Evolutionary conservation across 2,113 vertebrate species (phyloP).

Genomic region (Mustela lutreola): DNA sequence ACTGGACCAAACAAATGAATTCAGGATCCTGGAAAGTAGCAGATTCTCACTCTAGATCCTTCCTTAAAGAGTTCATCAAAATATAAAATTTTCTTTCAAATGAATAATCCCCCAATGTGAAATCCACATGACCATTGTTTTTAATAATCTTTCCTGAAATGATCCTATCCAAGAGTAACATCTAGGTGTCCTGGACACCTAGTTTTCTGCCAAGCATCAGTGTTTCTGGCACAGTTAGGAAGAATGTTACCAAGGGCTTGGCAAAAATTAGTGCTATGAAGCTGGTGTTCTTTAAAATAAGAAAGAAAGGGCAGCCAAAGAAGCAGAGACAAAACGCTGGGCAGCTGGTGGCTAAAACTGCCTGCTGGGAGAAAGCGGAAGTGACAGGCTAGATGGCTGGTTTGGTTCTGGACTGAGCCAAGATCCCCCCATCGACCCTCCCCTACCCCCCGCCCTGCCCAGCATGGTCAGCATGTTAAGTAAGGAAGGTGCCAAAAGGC

Average conservation of each 20-base stretch:
- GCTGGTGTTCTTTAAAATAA: slow-evolving; percentile 62
- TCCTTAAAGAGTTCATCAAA: slow-evolving; percentile 5
- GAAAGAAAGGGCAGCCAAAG: slow-evolving; percentile 59
- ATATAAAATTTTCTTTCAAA: background rate
- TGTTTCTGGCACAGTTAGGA: slow-evolving; percentile 40
- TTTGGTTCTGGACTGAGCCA: slow-evolving; percentile 57
- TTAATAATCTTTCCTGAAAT: background rate
- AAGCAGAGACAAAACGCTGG: slow-evolving; percentile 47
- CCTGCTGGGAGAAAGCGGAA: slow-evolving; percentile 60
- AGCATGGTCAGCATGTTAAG: slow-evolving; percentile 8
- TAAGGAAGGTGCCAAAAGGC: slow-evolving; percentile 16
- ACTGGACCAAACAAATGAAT: background rate
- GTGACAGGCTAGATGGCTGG: slow-evolving; percentile 42
- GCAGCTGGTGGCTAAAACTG: slow-evolving; percentile 63
- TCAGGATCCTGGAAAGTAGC: background rate
- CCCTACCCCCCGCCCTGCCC: background rate
- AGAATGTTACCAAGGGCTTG: slow-evolving; percentile 37
- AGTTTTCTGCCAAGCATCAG: background rate
- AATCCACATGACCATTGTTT: background rate
- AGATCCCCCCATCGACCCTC: background rate
- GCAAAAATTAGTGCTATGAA: slow-evolving; percentile 26
- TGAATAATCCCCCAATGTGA: background rate
- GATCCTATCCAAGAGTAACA: background rate
- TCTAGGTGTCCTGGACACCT: background rate
- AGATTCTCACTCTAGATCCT: background rate